A percentile compares a stretch with the other conserved stretches of the same genome.
These are phyloP conservation scores for Monopis laevigella DNA, from an alignment of 2,888 invertebrate species.

Conservation along the genomic window DNA sequence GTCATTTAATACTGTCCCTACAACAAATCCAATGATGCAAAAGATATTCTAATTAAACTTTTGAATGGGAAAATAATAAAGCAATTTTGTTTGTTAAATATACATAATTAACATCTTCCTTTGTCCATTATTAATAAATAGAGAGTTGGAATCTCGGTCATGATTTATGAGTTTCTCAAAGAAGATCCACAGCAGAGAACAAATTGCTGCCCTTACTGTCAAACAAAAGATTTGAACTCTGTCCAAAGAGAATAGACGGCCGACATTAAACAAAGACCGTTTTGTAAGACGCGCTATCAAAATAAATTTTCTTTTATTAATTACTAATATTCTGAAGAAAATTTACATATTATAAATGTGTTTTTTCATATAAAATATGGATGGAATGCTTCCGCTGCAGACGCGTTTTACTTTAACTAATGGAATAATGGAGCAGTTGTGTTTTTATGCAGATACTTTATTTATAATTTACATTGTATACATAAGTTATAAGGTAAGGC, in stretches of 20 bases:
- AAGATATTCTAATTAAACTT: conserved; percentile 4
- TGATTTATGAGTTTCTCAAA: conserved; percentile 6
- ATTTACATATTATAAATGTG: too few relatives aligned
- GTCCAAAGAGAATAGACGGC: conserved; percentile 4
- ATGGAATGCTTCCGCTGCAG: too few relatives aligned
- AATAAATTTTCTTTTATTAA: too few relatives aligned
- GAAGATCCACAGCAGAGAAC: conserved; percentile 1
- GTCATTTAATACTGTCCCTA: too few relatives aligned
- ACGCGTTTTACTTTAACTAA: too few relatives aligned
- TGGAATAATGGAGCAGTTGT: too few relatives aligned
- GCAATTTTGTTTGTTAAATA: conserved; percentile 7
- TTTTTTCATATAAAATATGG: too few relatives aligned
- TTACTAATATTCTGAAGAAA: too few relatives aligned
- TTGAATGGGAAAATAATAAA: conserved; percentile 7
- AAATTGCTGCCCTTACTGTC: conserved; percentile 2
- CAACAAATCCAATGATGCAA: too few relatives aligned
- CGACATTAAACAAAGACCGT: conserved; percentile 1
- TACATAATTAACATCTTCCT: conserved; percentile 9
- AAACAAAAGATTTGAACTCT: conserved; percentile 10
- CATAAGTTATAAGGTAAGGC: too few relatives aligned
- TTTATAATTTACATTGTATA: too few relatives aligned
- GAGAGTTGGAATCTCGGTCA: conserved; percentile 3
- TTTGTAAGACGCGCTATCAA: neutral
- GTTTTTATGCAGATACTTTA: too few relatives aligned
- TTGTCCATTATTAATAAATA: conserved; percentile 9